Evolutionary conservation across 2,888 invertebrate species (phyloP).

Genomic region (Hyppa rectilinea): DNA sequence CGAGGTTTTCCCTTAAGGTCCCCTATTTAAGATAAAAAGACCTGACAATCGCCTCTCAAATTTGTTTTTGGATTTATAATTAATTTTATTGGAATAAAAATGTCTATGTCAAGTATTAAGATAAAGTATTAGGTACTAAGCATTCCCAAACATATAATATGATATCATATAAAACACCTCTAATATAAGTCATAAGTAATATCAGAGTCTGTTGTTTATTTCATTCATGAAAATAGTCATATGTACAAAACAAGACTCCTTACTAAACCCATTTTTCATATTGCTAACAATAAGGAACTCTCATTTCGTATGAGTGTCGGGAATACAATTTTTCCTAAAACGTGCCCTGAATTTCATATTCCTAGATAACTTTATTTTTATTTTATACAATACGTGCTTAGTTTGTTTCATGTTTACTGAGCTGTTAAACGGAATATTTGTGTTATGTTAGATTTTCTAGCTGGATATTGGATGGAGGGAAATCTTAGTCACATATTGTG

Average conservation of each 20-base stretch:
- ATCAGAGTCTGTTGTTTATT: conserved; percentile 9
- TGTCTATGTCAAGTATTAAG: not conserved
- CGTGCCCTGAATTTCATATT: conserved; percentile 64
- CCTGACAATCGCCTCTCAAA: too few relatives aligned
- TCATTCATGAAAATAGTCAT: conserved; percentile 40
- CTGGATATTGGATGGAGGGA: conserved; percentile 24
- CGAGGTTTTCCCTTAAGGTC: not conserved
- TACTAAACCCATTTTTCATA: conserved; percentile 49
- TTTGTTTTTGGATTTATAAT: too few relatives aligned
- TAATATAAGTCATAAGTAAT: not conserved
- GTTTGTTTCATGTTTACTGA: conserved; percentile 42
- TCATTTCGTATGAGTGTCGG: conserved; percentile 61
- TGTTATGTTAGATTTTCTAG: conserved; percentile 5
- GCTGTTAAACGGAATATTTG: conserved; percentile 35
- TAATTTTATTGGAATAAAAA: not conserved
- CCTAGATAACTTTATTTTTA: conserved; percentile 47
- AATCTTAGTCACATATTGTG: too few relatives aligned
- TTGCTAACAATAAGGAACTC: conserved; percentile 46
- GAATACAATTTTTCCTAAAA: conserved; percentile 64
- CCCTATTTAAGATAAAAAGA: not conserved
- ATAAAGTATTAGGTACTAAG: not conserved
- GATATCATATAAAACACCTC: not conserved
- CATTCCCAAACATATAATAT: not conserved
- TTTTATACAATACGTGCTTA: conserved; percentile 64
- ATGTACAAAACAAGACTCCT: conserved; percentile 10